A percentile compares a stretch with the other conserved stretches of the same genome.
These are phyloP conservation scores for Colletes collaris DNA, from an alignment of 2,888 invertebrate species.

Conservation along the genomic window DNA sequence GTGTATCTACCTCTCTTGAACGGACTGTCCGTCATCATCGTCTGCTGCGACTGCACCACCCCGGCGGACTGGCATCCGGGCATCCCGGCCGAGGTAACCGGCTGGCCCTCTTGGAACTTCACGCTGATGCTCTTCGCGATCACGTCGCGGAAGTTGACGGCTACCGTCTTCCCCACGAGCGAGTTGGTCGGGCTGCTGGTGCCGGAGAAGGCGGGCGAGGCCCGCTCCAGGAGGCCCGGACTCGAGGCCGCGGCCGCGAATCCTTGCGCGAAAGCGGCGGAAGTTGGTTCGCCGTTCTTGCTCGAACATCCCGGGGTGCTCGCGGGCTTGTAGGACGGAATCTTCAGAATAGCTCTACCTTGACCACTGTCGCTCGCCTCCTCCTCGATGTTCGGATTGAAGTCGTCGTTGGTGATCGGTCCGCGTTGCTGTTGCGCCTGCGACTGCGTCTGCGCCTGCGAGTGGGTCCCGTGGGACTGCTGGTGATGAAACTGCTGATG, in stretches of 20 bases:
- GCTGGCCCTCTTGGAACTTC: constrained; percentile 88
- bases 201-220: constrained; percentile 84
- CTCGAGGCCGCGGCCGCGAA: constrained; percentile 81
- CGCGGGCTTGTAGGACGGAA: constrained; percentile 94
- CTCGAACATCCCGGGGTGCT: constrained; percentile 78
- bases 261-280: constrained; percentile 75
- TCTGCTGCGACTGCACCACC: constrained; percentile 85
- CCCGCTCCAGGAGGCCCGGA: constrained; percentile 82
- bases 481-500: constrained; percentile 74
- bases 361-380: constrained; percentile 82
- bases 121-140: constrained; percentile 96
- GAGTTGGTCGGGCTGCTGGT: constrained; percentile 84
- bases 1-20: constrained; percentile 83
- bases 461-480: constrained; percentile 74
- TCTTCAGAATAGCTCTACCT: constrained; percentile 91
- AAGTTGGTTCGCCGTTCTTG: constrained; percentile 79
- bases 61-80: constrained; percentile 77
- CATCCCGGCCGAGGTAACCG: constrained; percentile 81
- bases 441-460: constrained; percentile 71
- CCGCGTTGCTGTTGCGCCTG: constrained; percentile 70
- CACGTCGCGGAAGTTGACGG: constrained; percentile 92
- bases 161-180: constrained; percentile 84
- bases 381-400: constrained; percentile 81
- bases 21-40: constrained; percentile 82
- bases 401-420: constrained; percentile 84